Base-by-base conservation (phyloP, 2,888 invertebrate species). In the Rhabditoides inermis region DNA sequence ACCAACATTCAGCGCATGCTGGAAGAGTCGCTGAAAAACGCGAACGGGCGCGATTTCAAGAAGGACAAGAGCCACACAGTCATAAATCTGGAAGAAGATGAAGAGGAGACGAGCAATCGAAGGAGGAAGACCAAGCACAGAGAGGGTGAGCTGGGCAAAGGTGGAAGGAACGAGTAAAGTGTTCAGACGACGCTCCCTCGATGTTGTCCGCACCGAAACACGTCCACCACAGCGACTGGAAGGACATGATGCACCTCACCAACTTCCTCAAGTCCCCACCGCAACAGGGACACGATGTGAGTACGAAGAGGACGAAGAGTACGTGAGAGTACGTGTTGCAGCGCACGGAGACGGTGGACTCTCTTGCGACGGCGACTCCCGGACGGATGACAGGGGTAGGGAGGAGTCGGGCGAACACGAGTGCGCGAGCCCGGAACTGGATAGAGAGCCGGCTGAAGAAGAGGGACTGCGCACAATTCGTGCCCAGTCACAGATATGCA, bases 361-460 rank as follows among this genome's bases (percentile, higher is more conserved):
- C n/a, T n/a, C n/a, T n/a, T 22, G 42, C 42, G 23, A 25, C 23
- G 42, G n/a, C 42, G 25, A 15, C 18, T 15, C 4, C n/a, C 42
- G 2, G 20, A n/a, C 7, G 42, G 18, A 18, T 2, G 42, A 18
- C 22, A 22, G 18, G 15, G 23, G 20, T n/a, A n/a, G n/a, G n/a
- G n/a, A n/a, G n/a, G n/a, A n/a, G n/a, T n/a, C n/a, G n/a, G n/a
- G n/a, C n/a, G n/a, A n/a, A n/a, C n/a, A n/a, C n/a, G n/a, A n/a
- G n/a, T n/a, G n/a, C n/a, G n/a, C n/a, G 50, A 49, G 60, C 59
- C 30, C 49, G 48, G 15, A 53, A 48, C 32, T 94, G 92, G 92
- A 88, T 92, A 74, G 91, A 91, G 80, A 86, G 86, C 72, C 88
- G 88, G 68, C 89, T 94, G 79, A 86, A 87, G 79, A 91, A 90